Evolutionary conservation across 1,140 invertebrate species (phyloP), one percentile per base, ranked within the genome.

Genomic region (Formica selysi): DNA sequence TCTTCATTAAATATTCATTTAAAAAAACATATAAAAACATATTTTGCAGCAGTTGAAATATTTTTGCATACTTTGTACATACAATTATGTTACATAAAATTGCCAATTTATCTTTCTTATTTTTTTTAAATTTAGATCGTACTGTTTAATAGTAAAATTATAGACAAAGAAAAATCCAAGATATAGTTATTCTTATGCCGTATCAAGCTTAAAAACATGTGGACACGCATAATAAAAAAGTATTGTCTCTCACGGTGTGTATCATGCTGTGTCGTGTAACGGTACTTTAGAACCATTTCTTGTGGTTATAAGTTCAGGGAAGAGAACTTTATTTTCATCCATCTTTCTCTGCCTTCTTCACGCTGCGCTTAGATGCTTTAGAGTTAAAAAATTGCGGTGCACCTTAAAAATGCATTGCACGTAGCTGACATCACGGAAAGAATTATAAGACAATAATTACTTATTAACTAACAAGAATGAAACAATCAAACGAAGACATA

Each of bases 291-390:
- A 51, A 62, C 54, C 51, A 59, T 54, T 62, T 74, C n/a, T 76
- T 44, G 67, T 57, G 22, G 83, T 19, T 67, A 57, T 51, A 76
- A 89, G 76, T 86, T 81, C 44, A 48, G 62, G 19, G 51, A 57
- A 32, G 48, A 71, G 48, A 88, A 86, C 83, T 86, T 88, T 44
- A 89, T 89, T 89, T 89, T 62, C 70, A 89, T 86, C 76, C 51
- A 89, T 89, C 87, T 86, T 89, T 36, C 51, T 88, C 71, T 64
- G 38, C 44, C 29, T 61, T 54, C 29, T 70, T 67, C 61, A 80
- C 29, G 57, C n/a, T 32, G 38, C n/a, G 51, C 61, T 59, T 41
- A 65, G 86, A 79, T 61, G 79, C 68, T 76, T 88, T 64, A 36
- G 19, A n/a, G n/a, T 54, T 89, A 88, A 89, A 89, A 89, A 81